phyloP scores from a whole-genome alignment of 2,888 invertebrate genomes.

The Saturnia pavonia region DNA sequence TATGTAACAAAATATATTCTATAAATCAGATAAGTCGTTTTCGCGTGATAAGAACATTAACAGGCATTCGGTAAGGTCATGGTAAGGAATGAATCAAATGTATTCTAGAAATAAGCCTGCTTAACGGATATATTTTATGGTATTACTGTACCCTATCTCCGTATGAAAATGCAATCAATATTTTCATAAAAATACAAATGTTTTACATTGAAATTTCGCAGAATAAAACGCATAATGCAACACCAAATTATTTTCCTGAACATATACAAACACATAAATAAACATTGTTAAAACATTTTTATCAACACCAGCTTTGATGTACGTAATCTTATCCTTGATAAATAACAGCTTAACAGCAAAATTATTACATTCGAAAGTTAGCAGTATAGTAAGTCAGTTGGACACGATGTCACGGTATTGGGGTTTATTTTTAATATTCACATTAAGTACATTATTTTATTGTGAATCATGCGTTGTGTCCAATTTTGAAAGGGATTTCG shows the following conservation, averaged over 20 bases:
- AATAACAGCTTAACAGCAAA: slow-evolving; percentile 28
- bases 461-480: slow-evolving; percentile 34
- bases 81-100: too few relatives aligned
- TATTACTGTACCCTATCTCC: neutral
- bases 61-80: too few relatives aligned
- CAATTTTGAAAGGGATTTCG: slow-evolving; percentile 30
- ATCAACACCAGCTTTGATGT: slow-evolving; percentile 35
- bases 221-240: neutral
- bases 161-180: neutral
- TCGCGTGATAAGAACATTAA: too few relatives aligned
- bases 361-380: slow-evolving; percentile 32
- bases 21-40: too few relatives aligned
- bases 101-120: too few relatives aligned
- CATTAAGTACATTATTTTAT: slow-evolving; percentile 5
- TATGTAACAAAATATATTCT: too few relatives aligned
- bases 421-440: slow-evolving; percentile 21
- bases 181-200: neutral
- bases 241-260: neutral
- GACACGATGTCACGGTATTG: slow-evolving; percentile 17
- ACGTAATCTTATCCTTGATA: slow-evolving; percentile 43
- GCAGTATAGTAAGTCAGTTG: slow-evolving; percentile 30
- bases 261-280: slow-evolving; percentile 13
- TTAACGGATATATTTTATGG: neutral
- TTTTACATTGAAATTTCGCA: neutral
- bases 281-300: slow-evolving; percentile 34